Conservation (phyloP, 2,113 vertebrate species). For the Narcine bancroftii region DNA sequence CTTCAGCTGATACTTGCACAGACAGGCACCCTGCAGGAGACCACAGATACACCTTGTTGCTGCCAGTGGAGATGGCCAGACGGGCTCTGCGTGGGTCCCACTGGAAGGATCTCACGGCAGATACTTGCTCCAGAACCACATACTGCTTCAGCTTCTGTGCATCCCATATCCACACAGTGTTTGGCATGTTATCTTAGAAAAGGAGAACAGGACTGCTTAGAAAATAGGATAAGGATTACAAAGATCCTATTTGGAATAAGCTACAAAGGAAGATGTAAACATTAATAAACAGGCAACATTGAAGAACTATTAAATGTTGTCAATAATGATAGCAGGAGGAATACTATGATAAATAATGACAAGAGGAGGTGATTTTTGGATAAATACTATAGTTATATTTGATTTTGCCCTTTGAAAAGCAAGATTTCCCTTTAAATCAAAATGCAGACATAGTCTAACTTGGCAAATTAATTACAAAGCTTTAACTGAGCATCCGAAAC, state of each 20-base stretch:
- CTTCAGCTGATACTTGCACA: slow-evolving; percentile 75
- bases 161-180: slow-evolving; percentile 85
- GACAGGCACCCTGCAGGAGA: slow-evolving; percentile 73
- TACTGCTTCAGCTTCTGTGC: slow-evolving; percentile 67
- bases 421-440: not conserved
- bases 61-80: slow-evolving; percentile 79
- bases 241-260: not conserved
- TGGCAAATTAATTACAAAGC: not conserved
- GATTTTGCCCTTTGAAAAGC: not conserved
- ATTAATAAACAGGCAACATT: not conserved
- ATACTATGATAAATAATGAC: too few species aligned
- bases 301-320: not conserved
- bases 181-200: slow-evolving; percentile 73
- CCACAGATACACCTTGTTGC: slow-evolving; percentile 76
- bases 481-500: not conserved
- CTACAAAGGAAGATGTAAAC: too few species aligned
- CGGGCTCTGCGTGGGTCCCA: slow-evolving; percentile 78
- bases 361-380: not conserved
- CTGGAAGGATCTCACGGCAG: slow-evolving; percentile 67
- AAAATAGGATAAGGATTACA: not conserved
- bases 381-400: not conserved
- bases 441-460: not conserved
- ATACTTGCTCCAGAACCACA: slow-evolving; percentile 75
- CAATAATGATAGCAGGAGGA: not conserved
- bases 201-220: too few species aligned